phyloP scores from a whole-genome alignment of 2,113 vertebrate species.

The Suncus etruscus region DNA sequence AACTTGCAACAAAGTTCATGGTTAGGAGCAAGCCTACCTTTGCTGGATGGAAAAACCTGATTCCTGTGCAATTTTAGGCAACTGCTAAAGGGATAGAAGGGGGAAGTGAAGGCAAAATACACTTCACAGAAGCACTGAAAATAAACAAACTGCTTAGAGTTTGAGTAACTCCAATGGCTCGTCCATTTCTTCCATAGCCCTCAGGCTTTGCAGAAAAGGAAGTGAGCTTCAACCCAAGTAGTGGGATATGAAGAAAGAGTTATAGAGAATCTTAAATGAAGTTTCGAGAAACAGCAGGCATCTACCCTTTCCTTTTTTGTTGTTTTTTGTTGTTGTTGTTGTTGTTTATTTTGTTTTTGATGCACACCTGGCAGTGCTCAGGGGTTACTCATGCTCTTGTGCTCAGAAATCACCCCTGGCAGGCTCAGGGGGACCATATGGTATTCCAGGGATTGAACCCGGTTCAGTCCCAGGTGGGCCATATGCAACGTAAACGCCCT shows the following conservation, averaged over 20 bases:
- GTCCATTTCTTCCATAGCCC: background rate
- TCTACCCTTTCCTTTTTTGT: too few species aligned
- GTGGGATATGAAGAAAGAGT: background rate
- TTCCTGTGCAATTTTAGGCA: background rate
- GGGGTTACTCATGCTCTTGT: too few species aligned
- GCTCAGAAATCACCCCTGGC: too few species aligned
- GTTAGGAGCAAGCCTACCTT: background rate
- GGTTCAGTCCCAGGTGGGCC: too few species aligned
- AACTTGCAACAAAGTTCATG: too few species aligned
- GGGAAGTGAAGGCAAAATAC: background rate
- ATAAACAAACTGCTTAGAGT: background rate
- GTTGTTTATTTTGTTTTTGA: too few species aligned
- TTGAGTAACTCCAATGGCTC: accelerated
- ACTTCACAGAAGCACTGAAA: background rate
- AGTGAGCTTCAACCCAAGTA: background rate
- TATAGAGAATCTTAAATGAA: background rate
- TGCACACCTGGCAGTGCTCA: too few species aligned
- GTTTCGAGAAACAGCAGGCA: background rate
- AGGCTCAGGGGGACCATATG: too few species aligned
- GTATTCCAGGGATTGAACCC: too few species aligned
- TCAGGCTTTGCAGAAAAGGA: background rate
- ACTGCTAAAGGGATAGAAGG: background rate
- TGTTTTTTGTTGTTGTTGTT: too few species aligned
- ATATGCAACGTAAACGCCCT: too few species aligned
- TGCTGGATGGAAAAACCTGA: background rate